Evolutionary conservation across 2,113 vertebrate species (phyloP).

Genomic region (Egretta garzetta): DNA sequence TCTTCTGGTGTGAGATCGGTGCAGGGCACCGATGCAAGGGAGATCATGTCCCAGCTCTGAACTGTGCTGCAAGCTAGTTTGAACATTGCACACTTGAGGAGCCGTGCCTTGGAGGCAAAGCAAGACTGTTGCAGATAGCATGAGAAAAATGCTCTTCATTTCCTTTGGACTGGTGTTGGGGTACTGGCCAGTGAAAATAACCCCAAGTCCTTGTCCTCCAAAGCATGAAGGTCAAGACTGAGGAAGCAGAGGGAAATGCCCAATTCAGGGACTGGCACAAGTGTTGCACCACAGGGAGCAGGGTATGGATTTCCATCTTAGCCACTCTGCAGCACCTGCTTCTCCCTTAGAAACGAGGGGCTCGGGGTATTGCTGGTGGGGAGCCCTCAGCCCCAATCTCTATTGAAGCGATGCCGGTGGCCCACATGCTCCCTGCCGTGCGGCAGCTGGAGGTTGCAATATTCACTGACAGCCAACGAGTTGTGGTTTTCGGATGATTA

Average conservation of each 20-base stretch:
- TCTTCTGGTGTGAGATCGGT: background rate
- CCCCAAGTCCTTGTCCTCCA: background rate
- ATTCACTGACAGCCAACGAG: constrained; percentile 7
- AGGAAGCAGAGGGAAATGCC: background rate
- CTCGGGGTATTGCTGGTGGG: accelerated
- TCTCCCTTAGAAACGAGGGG: background rate
- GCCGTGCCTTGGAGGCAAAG: background rate
- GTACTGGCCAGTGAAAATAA: background rate
- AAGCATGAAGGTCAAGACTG: background rate
- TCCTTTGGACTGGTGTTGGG: accelerated
- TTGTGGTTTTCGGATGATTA: constrained; percentile 32
- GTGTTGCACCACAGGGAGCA: background rate
- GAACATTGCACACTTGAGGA: accelerated
- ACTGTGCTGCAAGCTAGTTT: background rate
- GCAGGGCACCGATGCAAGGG: background rate
- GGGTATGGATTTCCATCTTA: background rate
- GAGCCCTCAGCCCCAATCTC: background rate
- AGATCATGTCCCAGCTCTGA: background rate
- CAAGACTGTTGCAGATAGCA: background rate
- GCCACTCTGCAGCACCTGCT: background rate
- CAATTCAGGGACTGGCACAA: background rate
- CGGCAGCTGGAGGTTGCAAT: constrained; percentile 25
- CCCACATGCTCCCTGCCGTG: background rate
- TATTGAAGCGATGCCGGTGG: background rate
- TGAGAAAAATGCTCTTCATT: background rate